Conservation (phyloP, 1,140 invertebrate species). For the Matsumurasca onukii region DNA sequence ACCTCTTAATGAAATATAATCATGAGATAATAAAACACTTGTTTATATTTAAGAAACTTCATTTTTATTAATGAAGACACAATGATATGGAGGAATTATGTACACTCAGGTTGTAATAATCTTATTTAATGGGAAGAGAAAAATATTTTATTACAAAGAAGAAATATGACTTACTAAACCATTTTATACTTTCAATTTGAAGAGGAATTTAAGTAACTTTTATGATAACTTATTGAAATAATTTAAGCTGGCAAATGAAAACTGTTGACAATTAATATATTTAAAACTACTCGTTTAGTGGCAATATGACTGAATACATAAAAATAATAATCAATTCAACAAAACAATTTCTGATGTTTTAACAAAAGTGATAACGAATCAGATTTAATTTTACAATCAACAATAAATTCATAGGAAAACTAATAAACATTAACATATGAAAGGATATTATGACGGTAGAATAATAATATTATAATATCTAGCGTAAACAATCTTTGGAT, state of each 20-base stretch:
- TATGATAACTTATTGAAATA: too few relatives aligned
- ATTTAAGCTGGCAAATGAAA: too few relatives aligned
- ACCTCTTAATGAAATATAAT: too few relatives aligned
- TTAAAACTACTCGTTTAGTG: too few relatives aligned
- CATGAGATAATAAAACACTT: not conserved
- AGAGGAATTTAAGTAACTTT: too few relatives aligned
- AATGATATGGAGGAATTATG: slow-evolving; percentile 35
- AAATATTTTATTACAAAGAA: slow-evolving; percentile 34
- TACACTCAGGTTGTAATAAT: slow-evolving; percentile 33
- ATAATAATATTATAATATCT: slow-evolving; percentile 29
- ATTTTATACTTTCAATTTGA: too few relatives aligned
- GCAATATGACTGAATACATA: too few relatives aligned
- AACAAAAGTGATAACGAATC: slow-evolving; percentile 19
- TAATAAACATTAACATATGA: slow-evolving; percentile 23
- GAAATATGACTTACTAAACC: slow-evolving; percentile 30
- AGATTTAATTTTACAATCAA: not conserved
- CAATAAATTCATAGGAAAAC: slow-evolving; percentile 10
- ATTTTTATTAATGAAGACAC: slow-evolving; percentile 37
- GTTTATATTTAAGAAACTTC: slow-evolving; percentile 32
- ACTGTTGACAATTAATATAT: too few relatives aligned
- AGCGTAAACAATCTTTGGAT: slow-evolving; percentile 34
- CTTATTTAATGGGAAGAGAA: slow-evolving; percentile 32
- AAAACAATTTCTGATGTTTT: too few relatives aligned
- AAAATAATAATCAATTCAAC: too few relatives aligned
- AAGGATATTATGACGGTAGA: slow-evolving; percentile 24